Percentiles rank a stretch among this genome's conserved stretches.
Evolutionary conservation across 2,797 vertebrate genomes (phyloP).

Genomic region (Cephalopachus bancanus): DNA sequence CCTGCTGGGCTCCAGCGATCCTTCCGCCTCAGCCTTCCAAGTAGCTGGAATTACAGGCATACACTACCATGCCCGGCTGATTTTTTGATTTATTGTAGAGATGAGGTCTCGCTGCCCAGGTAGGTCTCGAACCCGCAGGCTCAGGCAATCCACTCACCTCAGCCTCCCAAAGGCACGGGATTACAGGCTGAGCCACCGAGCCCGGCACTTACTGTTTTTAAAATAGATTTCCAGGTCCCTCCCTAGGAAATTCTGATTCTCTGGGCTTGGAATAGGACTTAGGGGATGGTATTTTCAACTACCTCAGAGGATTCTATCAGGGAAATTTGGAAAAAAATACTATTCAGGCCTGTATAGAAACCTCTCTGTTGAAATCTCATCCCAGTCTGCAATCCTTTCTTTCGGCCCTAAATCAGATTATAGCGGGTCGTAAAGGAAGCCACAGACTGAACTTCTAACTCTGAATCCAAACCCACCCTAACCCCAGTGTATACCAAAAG

Average conservation of each 20-base stretch:
- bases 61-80: too few species aligned
- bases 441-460: neutral
- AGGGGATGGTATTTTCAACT: neutral
- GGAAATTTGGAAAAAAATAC: neutral
- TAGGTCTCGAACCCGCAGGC: too few species aligned
- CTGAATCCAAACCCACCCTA: neutral
- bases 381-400: neutral
- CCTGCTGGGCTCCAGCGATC: too few species aligned
- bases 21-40: too few species aligned
- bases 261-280: neutral
- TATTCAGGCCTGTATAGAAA: neutral
- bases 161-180: too few species aligned
- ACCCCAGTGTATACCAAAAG: neutral
- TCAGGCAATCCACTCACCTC: accelerated
- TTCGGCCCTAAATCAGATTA: neutral
- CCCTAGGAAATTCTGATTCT: neutral
- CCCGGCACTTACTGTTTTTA: neutral
- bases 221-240: neutral
- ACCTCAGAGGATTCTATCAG: neutral
- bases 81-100: too few species aligned
- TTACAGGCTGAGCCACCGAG: too few species aligned
- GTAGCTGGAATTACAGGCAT: too few species aligned
- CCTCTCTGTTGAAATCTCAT: slow-evolving; percentile 3
- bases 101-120: too few species aligned
- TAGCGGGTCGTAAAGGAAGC: neutral